Evolutionary conservation across 2,113 vertebrate species (phyloP).

Genomic region (Sprattus sprattus): DNA sequence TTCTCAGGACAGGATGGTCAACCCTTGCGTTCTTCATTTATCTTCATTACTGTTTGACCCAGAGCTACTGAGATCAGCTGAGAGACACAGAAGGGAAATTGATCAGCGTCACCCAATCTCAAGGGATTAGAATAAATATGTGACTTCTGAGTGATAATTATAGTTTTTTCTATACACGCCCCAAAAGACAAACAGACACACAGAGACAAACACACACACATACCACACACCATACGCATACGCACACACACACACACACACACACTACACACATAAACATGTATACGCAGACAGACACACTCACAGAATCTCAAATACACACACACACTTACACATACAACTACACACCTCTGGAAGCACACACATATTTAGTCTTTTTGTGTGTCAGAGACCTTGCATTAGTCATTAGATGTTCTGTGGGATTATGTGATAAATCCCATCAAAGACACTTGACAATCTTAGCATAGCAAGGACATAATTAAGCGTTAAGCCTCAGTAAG

Average conservation of each 20-base stretch:
- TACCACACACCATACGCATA: background rate
- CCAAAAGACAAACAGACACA: background rate
- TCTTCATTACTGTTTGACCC: too few species aligned
- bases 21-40: too few species aligned
- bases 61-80: too few species aligned
- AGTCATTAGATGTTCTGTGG: conserved; percentile 1
- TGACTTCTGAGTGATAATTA: too few species aligned
- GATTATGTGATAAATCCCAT: background rate
- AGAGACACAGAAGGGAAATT: too few species aligned
- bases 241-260: background rate
- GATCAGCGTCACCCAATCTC: too few species aligned
- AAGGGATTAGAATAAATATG: too few species aligned
- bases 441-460: background rate
- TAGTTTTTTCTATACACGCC: background rate
- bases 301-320: too few species aligned
- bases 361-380: background rate
- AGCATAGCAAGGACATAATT: background rate
- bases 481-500: background rate
- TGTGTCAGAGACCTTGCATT: background rate
- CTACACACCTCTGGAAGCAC: background rate
- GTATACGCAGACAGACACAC: background rate
- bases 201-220: background rate
- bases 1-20: too few species aligned
- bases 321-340: background rate
- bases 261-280: background rate